Conservation (phyloP, 2,113 vertebrate species). For the Cebidichthys violaceus region DNA sequence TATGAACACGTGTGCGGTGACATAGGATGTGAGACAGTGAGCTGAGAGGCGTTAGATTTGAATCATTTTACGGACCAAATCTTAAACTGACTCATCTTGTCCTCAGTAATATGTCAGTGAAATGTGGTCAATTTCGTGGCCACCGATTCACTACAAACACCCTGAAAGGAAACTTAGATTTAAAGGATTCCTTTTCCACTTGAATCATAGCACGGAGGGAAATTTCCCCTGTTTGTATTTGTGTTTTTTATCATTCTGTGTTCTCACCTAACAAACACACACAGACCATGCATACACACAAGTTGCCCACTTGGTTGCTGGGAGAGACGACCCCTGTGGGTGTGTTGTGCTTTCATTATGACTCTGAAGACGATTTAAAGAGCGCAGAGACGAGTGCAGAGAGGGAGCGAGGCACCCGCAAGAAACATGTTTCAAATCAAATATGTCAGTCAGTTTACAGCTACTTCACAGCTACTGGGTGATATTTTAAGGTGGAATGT, state of each 20-base stretch:
- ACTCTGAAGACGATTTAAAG: conserved; percentile 75
- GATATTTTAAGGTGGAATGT: conserved; percentile 31
- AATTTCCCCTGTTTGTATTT: conserved; percentile 32
- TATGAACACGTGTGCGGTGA: conserved; percentile 25
- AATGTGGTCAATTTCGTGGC: conserved; percentile 53
- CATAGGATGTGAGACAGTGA: conserved; percentile 51
- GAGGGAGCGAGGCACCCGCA: conserved; percentile 36
- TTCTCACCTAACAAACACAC: conserved; percentile 43
- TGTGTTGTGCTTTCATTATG: conserved; percentile 70
- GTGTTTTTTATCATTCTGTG: conserved; percentile 40
- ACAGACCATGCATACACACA: neutral
- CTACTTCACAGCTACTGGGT: conserved; percentile 9
- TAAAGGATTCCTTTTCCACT: conserved; percentile 38
- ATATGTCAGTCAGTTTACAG: conserved; percentile 32
- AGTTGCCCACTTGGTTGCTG: conserved; percentile 68
- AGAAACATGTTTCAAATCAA: conserved; percentile 42
- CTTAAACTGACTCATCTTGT: conserved; percentile 63
- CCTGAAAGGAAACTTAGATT: conserved; percentile 42
- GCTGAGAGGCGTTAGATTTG: conserved; percentile 24
- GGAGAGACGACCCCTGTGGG: conserved; percentile 78
- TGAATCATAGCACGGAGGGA: neutral
- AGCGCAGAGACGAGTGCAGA: conserved; percentile 53
- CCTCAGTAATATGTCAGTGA: conserved; percentile 31
- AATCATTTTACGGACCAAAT: conserved; percentile 47
- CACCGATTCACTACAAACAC: conserved; percentile 33